Base-by-base conservation (phyloP, 2,113 vertebrate genomes). In the Zonotrichia leucophrys region DNA sequence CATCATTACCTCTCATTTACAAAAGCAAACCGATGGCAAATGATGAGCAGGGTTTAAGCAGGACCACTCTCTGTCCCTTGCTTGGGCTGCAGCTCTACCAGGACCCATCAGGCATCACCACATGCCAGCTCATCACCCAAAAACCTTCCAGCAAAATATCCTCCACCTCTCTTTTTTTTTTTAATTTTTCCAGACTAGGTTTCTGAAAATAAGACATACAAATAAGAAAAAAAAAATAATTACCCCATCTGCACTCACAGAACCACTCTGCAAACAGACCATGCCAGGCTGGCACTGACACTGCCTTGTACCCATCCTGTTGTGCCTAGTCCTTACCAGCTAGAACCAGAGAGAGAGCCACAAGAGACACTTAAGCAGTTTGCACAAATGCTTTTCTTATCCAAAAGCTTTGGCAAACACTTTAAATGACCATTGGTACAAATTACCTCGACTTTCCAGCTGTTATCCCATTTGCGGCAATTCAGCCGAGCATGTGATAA, bases 351-450 rank as follows among this genome's bases (percentile, higher is more conserved):
- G 52, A 62, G 79, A 77, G 47, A 63, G 66, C 17, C 0, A 63
- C 79, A 91, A 62, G 21, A 91, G 83, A 24, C 39, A 31, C 64
- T 91, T 67, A 11, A 78, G 49, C 31, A 73, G 93, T 77, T 89
- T 89, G 92, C 56, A 81, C 69, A 91, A 94, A 84, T 69, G 56
- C 53, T 94, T 84, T 69, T 82, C 92, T 95, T 95, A 95, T 94
- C 94, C 91, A 78, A 55, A 25, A 92, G 81, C 92, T 92, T 95
- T 84, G 87, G 73, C 94, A 96, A 96, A 95, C 83, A 95, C 49
- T 91, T 89, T 33, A 85, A 87, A 58, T 87, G 89, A 82, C 94
- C 94, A 79, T 35, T 30, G 87, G 83, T 89, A 94, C 84, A 94
- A 89, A 97, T 95, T 94, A 94, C 79, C 95, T 92, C 7, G 0